Conservation (phyloP, 2,888 invertebrate species). For the Ochropacha duplaris region DNA sequence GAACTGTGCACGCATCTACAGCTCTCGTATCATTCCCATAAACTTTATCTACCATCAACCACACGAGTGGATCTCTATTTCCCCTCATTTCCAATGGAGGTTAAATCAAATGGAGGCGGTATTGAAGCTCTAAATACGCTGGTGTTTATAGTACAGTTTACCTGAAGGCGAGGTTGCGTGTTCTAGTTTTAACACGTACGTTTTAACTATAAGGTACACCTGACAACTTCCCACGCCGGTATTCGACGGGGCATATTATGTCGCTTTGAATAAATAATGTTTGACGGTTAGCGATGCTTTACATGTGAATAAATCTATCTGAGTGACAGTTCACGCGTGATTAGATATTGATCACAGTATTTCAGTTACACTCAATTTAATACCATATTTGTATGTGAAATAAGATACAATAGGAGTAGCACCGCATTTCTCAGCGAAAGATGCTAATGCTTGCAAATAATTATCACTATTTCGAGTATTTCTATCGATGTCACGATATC, state of each 20-base stretch:
- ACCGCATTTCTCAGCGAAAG: not conserved
- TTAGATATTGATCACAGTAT: not conserved
- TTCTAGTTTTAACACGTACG: slow-evolving; percentile 23
- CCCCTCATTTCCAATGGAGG: slow-evolving; percentile 4
- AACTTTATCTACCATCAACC: slow-evolving; percentile 18
- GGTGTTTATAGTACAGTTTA: slow-evolving; percentile 11
- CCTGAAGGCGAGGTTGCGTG: slow-evolving; percentile 24
- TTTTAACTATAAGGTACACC: slow-evolving; percentile 24
- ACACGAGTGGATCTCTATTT: slow-evolving; percentile 10
- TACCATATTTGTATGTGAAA: not conserved
- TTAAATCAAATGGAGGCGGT: slow-evolving; percentile 11
- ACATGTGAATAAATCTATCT: not conserved
- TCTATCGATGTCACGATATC: too few relatives aligned
- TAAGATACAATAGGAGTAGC: not conserved
- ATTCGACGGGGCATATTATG: slow-evolving; percentile 20
- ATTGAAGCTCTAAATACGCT: slow-evolving; percentile 20
- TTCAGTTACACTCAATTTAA: not conserved
- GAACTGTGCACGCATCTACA: not conserved
- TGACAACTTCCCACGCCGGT: slow-evolving; percentile 33
- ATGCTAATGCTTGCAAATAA: too few relatives aligned
- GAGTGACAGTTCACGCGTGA: slow-evolving; percentile 1
- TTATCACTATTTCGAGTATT: too few relatives aligned
- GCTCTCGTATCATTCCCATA: slow-evolving; percentile 2
- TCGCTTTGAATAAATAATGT: slow-evolving; percentile 13
- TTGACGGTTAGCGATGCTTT: not conserved